phyloP scores from a whole-genome alignment of 2,888 invertebrate genomes.

The Nomada hirtipes region DNA sequence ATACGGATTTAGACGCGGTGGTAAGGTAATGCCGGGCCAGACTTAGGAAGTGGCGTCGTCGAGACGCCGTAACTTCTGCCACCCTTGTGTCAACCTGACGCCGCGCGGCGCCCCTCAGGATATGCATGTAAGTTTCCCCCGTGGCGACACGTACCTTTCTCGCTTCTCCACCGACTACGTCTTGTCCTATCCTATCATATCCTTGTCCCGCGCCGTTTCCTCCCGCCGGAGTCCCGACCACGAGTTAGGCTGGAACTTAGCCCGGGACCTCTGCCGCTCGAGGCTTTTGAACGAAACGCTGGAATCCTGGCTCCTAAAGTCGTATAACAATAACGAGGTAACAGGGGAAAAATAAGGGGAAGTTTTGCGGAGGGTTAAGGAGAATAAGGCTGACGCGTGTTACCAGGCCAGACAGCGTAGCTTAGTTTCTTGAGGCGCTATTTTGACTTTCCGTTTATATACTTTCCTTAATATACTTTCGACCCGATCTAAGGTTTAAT shows the following conservation, averaged over 20 bases:
- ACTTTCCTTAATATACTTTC: too few relatives aligned
- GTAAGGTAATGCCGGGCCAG: conserved; percentile 76
- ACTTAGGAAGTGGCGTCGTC: conserved; percentile 81
- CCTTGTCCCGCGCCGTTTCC: conserved; percentile 57
- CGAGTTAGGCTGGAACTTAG: conserved; percentile 21
- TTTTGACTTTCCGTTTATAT: too few relatives aligned
- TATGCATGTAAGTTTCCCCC: conserved; percentile 79
- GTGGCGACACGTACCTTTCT: conserved; percentile 76
- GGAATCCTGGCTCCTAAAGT: background rate
- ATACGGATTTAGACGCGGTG: conserved; percentile 63
- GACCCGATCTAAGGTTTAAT: too few relatives aligned
- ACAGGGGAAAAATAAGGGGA: too few relatives aligned
- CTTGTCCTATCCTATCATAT: conserved; percentile 77
- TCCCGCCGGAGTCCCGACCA: conserved; percentile 41
- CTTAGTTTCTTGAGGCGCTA: too few relatives aligned
- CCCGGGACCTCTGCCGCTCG: conserved; percentile 27
- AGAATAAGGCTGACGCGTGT: background rate
- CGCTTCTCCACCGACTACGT: conserved; percentile 34
- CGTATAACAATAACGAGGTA: background rate
- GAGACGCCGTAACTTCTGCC: conserved; percentile 83
- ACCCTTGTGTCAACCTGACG: conserved; percentile 80
- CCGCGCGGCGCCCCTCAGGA: conserved; percentile 73
- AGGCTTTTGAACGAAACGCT: conserved; percentile 10
- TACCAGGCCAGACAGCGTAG: background rate
- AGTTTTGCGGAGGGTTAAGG: conserved; percentile 16